Evolutionary conservation across 53 echinoderm and acorn worm genomes (phyloP), one percentile per base, ranked within the genome.

Genomic region (Astropecten irregularis): DNA sequence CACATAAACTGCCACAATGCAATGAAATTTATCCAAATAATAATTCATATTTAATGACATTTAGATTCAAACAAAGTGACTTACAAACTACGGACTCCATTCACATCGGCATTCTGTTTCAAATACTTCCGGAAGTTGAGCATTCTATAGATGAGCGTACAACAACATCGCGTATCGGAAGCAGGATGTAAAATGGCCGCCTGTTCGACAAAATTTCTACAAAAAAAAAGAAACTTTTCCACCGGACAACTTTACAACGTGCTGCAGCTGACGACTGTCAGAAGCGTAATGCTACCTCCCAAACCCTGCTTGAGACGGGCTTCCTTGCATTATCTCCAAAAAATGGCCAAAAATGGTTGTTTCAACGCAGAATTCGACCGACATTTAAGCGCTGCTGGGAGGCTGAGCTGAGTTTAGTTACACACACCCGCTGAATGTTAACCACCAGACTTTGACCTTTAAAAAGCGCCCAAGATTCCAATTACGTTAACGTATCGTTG

Each of bases 371-470:
- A 68, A 9, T 68, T 46, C 9, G 13, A 27, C 44, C 26, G 42
- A 23, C 3, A 25, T 68, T 68, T 68, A 1, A 5, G 9, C 28
- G 15, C 16, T 26, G 3, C 1, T 18, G 20, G 20, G 4, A 6
- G 21, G 36, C 2, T 11, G 13, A 20, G 37, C 38, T 32, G 16
- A 30, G 38, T 37, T 42, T 25, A 28, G 79, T 62, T 61, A 29
- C 42, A 61, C 76, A 40, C 62, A 38, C 38, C 42, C 42, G 42
- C 11, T 42, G 6, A 42, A 6, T 11, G 11, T 42, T 42, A 6
- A 11, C 6, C 42, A 22, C 19, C 18, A 47, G 62, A 62, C 79
- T 79, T 61, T 79, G 79, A 79, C 79, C 79, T 79, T 79, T 62
- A 62, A 18, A 68, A 25, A 14, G 79, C 79, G 79, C 79, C 79